Conservation (phyloP, 2,797 vertebrate species). For the Leucoraja ocellata region DNA sequence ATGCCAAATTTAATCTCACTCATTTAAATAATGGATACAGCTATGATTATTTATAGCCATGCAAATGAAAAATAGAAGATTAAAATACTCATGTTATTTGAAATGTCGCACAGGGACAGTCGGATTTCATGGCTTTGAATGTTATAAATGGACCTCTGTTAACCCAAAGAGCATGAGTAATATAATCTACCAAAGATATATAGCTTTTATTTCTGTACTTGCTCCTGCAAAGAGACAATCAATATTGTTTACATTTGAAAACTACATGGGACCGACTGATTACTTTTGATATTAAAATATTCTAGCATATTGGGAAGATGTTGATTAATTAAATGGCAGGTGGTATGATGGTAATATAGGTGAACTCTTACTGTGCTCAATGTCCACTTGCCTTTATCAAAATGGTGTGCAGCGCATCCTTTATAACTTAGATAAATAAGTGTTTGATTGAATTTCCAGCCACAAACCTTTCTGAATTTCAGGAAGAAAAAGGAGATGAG, state of each 20-base stretch:
- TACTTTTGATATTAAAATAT: neutral
- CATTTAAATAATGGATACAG: constrained; percentile 25
- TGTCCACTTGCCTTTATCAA: too few species aligned
- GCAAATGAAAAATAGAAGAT: constrained; percentile 29
- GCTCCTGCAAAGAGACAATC: neutral
- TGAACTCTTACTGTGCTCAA: too few species aligned
- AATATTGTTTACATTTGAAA: neutral
- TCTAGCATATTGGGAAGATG: too few species aligned
- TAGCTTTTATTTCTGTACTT: neutral
- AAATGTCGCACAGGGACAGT: neutral
- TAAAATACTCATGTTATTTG: constrained; percentile 14
- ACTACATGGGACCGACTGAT: neutral
- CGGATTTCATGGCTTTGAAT: neutral
- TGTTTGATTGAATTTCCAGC: too few species aligned
- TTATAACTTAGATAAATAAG: too few species aligned
- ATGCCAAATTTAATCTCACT: constrained; percentile 31
- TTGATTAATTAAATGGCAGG: too few species aligned
- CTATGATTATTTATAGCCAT: constrained; percentile 23
- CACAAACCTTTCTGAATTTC: too few species aligned
- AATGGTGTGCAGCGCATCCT: too few species aligned
- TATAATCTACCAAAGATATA: neutral
- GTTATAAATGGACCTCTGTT: constrained; percentile 3
- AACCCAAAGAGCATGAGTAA: neutral
- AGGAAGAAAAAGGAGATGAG: too few species aligned
- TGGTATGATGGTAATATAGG: too few species aligned